Evolutionary conservation across 2,797 vertebrate genomes (phyloP).

Genomic region (Meriones psammophilus): DNA sequence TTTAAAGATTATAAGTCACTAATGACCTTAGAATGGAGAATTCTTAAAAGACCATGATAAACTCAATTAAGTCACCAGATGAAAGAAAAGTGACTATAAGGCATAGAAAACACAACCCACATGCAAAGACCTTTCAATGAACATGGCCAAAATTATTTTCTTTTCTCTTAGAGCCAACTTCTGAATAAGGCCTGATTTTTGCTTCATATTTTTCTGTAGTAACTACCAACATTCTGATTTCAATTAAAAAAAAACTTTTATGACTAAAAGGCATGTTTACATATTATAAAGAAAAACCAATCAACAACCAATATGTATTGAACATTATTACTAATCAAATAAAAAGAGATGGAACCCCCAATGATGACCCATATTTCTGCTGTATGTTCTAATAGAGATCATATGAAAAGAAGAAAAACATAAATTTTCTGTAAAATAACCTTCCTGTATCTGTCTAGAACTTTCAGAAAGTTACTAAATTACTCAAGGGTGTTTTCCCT

Average conservation of each 20-base stretch:
- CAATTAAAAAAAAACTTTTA: neutral
- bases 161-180: neutral
- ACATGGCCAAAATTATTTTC: too few species aligned
- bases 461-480: neutral
- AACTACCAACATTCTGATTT: neutral
- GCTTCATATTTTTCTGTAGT: neutral
- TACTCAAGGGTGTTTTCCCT: neutral
- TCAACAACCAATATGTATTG: neutral
- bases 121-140: neutral
- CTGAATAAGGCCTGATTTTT: neutral
- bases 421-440: neutral
- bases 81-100: neutral
- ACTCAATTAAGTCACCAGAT: neutral
- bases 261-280: neutral
- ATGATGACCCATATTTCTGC: neutral
- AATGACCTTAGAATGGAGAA: constrained; percentile 17
- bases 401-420: too few species aligned
- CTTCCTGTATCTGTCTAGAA: neutral
- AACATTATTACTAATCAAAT: constrained; percentile 49
- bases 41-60: constrained; percentile 5
- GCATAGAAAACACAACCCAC: neutral
- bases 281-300: constrained; percentile 11
- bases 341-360: neutral
- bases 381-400: neutral
- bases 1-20: neutral